phyloP scores from a whole-genome alignment of 35 echinoderm and acorn worm species.

The Ptychodera flava region DNA sequence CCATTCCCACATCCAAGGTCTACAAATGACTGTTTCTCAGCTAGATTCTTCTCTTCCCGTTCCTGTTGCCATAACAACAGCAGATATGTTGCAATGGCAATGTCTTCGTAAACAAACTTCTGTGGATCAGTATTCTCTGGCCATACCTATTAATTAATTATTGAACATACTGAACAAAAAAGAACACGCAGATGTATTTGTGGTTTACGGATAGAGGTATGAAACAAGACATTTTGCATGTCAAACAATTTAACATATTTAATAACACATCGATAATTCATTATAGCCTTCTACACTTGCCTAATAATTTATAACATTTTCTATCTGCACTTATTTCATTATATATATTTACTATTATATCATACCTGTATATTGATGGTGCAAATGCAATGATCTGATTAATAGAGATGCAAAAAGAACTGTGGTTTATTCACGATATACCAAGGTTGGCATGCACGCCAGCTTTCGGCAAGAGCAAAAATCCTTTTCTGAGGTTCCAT shows the following conservation, averaged over 20 bases:
- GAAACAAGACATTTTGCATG: neutral
- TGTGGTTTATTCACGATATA: too few relatives aligned
- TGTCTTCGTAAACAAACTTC: slow-evolving; percentile 97
- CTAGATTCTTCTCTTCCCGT: slow-evolving; percentile 32
- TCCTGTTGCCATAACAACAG: slow-evolving; percentile 82
- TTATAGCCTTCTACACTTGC: neutral
- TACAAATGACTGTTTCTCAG: slow-evolving; percentile 74
- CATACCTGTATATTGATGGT: too few relatives aligned
- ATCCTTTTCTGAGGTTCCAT: too few relatives aligned
- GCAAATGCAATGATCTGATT: too few relatives aligned
- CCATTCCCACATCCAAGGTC: slow-evolving; percentile 98
- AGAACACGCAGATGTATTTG: neutral
- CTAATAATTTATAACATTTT: neutral
- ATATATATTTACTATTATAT: too few relatives aligned
- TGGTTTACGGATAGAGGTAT: neutral
- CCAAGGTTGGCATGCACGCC: too few relatives aligned
- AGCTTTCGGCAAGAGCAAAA: too few relatives aligned
- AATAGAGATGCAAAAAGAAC: too few relatives aligned
- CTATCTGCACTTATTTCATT: neutral
- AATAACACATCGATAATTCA: neutral
- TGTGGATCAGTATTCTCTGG: slow-evolving; percentile 85
- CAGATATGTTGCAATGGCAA: slow-evolving; percentile 95
- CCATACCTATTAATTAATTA: slow-evolving; percentile 56
- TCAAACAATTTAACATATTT: neutral
- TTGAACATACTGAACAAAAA: neutral